Percentiles rank a stretch among this genome's conserved stretches.
Evolutionary conservation across 2,797 vertebrate genomes (phyloP).

Genomic region (Cheirogaleus major): DNA sequence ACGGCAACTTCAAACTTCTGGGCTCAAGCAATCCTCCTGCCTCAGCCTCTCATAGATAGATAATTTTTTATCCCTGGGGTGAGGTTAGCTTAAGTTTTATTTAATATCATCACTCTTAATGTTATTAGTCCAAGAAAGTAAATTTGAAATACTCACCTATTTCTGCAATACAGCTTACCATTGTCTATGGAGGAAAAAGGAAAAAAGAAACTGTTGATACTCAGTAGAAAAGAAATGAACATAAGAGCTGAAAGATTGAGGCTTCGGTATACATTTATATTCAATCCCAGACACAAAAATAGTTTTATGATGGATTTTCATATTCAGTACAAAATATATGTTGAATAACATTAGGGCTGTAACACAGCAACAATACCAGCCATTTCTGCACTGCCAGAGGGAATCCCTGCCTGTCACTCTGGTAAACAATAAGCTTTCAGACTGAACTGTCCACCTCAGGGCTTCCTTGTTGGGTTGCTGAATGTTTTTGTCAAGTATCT

Average conservation of each 20-base stretch:
- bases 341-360: neutral
- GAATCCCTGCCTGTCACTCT: neutral
- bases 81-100: neutral
- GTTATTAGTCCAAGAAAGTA: neutral
- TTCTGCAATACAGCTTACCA: neutral
- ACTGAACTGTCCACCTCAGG: neutral
- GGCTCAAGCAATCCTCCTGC: too few relatives aligned
- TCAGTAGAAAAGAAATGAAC: constrained; percentile 18
- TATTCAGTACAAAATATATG: neutral
- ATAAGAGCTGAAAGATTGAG: neutral
- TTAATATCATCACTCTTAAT: constrained; percentile 16
- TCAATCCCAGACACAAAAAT: neutral
- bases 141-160: neutral
- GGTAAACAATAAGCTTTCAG: constrained; percentile 16
- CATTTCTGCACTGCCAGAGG: neutral
- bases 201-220: neutral
- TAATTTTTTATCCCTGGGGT: neutral
- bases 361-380: neutral
- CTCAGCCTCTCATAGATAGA: neutral
- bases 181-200: neutral
- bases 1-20: too few relatives aligned
- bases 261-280: neutral
- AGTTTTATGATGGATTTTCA: neutral
- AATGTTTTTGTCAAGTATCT: neutral
- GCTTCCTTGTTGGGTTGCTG: neutral